Evolutionary conservation across 2,888 invertebrate species (phyloP), one percentile per base, ranked within the genome.

Genomic region (Tethea ocularis): DNA sequence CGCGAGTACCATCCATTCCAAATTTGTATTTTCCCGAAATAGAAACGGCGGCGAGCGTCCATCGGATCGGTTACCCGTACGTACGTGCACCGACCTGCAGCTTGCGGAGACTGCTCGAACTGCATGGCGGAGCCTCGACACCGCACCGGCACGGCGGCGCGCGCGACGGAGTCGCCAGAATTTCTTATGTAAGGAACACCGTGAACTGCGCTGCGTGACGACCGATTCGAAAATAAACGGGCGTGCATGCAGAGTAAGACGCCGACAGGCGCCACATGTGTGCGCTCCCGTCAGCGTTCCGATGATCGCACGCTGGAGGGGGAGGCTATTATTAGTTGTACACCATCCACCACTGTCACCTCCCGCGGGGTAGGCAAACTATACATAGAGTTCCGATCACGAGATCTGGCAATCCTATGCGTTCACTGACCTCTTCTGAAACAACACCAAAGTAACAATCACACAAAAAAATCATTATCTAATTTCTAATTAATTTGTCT

Each of bases 11-110:
- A 91, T 91, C 91, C 91, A 90, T 91, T 95, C 96, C 96, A 96
- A 96, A 96, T 96, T 96, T 95, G 96, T 96, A 96, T 96, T 95
- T 95, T 95, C 95, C 95, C 95, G 94, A 96, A 96, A 96, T 95
- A 95, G 91, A 87, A 73, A 80, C 90, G 93, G 86, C 92, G 93
- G 91, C 93, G 90, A 75, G 88, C 90, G 90, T 88, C 86, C 86
- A 86, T 85, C 93, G 91, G 92, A 91, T 91, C 91, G 89, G 91
- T 91, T 92, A 90, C 90, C 87, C 89, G 84, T 86, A 82, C 89
- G 84, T 86, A 82, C 89, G 89, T 91, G 90, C 91, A 91, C 83
- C 89, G 86, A 84, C 89, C 83, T 91, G 90, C 91, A 91, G 81
- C 86, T 76, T 67, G 83, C 83, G 84, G 80, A 78, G 75, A 80